phyloP scores from a whole-genome alignment of 1,140 invertebrate species.

The Tetraneura akinire region DNA sequence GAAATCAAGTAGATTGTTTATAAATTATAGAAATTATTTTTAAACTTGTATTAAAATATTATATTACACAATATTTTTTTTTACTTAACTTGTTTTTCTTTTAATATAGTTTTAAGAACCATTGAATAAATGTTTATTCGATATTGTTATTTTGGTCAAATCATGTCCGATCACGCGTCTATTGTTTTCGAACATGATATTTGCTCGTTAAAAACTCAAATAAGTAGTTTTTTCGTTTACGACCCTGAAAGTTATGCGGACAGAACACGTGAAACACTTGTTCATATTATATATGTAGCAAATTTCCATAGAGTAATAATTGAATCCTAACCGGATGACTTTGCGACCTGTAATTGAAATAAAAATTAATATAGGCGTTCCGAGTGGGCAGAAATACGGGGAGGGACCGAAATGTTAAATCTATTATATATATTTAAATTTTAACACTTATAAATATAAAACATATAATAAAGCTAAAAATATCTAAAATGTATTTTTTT shows the following conservation, averaged over 20 bases:
- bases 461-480: constrained; percentile 24
- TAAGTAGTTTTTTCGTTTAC: constrained; percentile 34
- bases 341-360: constrained; percentile 30
- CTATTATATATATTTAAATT: constrained; percentile 14
- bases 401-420: constrained; percentile 25
- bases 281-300: constrained; percentile 17
- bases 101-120: background rate
- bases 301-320: constrained; percentile 51
- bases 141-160: constrained; percentile 26
- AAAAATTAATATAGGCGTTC: constrained; percentile 48
- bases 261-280: constrained; percentile 49
- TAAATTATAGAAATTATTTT: background rate
- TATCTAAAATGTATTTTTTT: background rate
- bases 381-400: constrained; percentile 1
- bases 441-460: background rate
- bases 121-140: constrained; percentile 14
- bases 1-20: no score
- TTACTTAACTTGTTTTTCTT: no score
- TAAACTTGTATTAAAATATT: background rate
- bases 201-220: constrained; percentile 49
- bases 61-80: no score
- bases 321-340: constrained; percentile 33
- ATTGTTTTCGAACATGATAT: constrained; percentile 47
- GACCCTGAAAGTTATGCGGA: constrained; percentile 43
- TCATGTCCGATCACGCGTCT: constrained; percentile 21